Percentiles rank a stretch among this genome's conserved stretches.
Evolutionary conservation across 2,113 vertebrate species (phyloP).

Genomic region (Tympanuchus pallidicinctus): DNA sequence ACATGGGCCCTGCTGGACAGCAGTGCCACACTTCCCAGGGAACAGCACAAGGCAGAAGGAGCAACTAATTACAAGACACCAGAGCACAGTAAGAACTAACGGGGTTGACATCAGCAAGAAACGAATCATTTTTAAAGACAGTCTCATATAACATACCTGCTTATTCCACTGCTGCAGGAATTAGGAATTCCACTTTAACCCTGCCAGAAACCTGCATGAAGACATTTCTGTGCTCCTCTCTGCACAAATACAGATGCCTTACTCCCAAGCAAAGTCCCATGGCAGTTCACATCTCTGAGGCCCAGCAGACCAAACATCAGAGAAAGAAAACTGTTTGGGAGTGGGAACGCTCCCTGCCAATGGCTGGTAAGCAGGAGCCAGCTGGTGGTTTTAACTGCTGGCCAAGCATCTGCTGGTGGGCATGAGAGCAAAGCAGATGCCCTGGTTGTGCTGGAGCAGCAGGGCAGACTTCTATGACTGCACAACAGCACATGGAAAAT

Average conservation of each 20-base stretch:
- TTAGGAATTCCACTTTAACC: neutral
- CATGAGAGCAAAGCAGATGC: neutral
- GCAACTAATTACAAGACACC: neutral
- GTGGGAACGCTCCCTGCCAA: neutral
- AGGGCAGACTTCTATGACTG: neutral
- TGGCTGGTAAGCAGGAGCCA: neutral
- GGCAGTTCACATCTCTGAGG: neutral
- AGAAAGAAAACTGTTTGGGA: neutral
- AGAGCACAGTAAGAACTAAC: neutral
- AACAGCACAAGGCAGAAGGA: neutral
- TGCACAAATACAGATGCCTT: neutral
- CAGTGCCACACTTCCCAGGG: neutral
- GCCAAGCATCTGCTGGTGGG: slow-evolving; percentile 15
- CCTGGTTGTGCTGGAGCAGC: neutral
- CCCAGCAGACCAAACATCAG: neutral
- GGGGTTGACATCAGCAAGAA: slow-evolving; percentile 1
- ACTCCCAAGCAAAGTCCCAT: neutral
- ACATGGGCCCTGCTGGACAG: neutral
- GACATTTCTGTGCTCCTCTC: neutral
- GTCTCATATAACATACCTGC: neutral
- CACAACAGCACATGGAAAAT: slow-evolving; percentile 5
- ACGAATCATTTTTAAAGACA: neutral
- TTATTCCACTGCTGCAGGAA: neutral
- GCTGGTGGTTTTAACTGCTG: neutral
- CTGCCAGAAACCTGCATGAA: accelerated